Evolutionary conservation across 2,888 invertebrate genomes (phyloP).

Genomic region (Nomada fabriciana): DNA sequence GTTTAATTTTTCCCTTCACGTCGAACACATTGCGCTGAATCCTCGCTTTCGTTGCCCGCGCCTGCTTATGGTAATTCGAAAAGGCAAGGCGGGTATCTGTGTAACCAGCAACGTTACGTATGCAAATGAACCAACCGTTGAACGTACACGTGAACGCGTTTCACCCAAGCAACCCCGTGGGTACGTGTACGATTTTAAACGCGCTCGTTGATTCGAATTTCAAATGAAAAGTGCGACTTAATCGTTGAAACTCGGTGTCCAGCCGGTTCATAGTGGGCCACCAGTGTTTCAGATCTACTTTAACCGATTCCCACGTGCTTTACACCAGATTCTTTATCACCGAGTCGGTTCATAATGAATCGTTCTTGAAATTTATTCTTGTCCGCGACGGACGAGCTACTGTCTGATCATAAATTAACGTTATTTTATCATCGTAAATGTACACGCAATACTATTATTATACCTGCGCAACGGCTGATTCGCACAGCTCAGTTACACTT

Average conservation of each 20-base stretch:
- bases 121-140: constrained; percentile 44
- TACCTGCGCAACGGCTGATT: too few species aligned
- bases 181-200: constrained; percentile 26
- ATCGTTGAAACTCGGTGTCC: constrained; percentile 7
- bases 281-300: background rate
- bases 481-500: too few species aligned
- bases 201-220: constrained; percentile 41
- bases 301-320: background rate
- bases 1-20: constrained; percentile 36
- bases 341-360: too few species aligned
- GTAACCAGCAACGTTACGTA: constrained; percentile 48
- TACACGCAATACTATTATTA: too few species aligned
- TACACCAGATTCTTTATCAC: too few species aligned
- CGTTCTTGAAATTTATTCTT: too few species aligned
- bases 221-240: constrained; percentile 35
- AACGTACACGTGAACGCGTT: constrained; percentile 42
- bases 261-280: background rate
- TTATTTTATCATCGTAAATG: too few species aligned
- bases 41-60: constrained; percentile 6
- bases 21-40: constrained; percentile 37
- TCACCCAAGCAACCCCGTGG: background rate
- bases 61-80: constrained; percentile 37
- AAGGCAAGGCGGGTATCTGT: constrained; percentile 12
- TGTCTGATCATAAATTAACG: too few species aligned
- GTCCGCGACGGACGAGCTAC: too few species aligned